A percentile compares a stretch with the other conserved stretches of the same genome.
phyloP scores from a whole-genome alignment of 1,140 invertebrate genomes.

The Bombus waltoni region DNA sequence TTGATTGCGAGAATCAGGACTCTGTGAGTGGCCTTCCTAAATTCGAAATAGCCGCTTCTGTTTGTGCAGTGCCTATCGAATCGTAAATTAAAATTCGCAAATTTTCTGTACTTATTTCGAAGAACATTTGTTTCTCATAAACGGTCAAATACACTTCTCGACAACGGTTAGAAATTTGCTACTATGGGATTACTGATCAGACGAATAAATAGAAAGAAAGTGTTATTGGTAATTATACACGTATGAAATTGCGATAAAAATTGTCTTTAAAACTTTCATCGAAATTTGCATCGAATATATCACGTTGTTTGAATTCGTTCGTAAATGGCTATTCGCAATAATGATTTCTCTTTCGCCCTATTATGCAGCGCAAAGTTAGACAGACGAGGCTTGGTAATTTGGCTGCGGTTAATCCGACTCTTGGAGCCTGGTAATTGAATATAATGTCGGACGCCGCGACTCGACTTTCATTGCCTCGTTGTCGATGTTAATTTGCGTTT shows the following conservation, averaged over 20 bases:
- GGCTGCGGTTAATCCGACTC: background rate
- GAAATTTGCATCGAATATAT: no score
- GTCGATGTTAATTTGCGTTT: slow-evolving; percentile 6
- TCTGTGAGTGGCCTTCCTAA: no score
- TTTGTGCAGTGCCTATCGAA: background rate
- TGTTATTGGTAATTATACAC: no score
- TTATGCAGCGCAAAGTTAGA: background rate
- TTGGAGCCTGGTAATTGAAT: slow-evolving; percentile 5
- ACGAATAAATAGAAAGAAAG: no score
- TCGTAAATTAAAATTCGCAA: background rate
- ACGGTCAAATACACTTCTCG: no score
- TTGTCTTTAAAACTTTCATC: no score
- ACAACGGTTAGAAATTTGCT: no score
- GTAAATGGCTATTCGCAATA: background rate
- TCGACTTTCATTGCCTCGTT: background rate
- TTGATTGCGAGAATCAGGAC: background rate
- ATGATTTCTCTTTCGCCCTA: slow-evolving; percentile 4
- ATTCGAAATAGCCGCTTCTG: background rate
- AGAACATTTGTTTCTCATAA: no score
- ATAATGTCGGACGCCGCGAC: background rate
- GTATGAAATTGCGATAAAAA: no score
- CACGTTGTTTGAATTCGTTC: background rate
- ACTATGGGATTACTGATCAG: no score
- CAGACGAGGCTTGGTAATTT: background rate
- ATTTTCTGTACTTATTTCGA: no score